phyloP scores from a whole-genome alignment of 2,797 vertebrate genomes.

The Sebastes reedi region DNA sequence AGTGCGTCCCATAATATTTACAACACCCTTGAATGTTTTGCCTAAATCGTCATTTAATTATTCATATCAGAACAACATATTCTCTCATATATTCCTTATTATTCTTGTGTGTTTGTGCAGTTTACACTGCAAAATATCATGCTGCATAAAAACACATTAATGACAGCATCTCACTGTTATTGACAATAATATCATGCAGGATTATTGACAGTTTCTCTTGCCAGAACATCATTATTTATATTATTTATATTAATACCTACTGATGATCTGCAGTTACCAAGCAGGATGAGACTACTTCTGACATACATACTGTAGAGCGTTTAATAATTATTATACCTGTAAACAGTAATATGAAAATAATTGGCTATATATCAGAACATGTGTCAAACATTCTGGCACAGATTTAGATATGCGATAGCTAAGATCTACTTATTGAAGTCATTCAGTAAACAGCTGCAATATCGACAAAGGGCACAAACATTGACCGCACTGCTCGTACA shows the following conservation, averaged over 20 bases:
- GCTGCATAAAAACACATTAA: slow-evolving; percentile 14
- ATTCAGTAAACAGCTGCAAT: slow-evolving; percentile 58
- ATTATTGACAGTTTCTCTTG: slow-evolving; percentile 16
- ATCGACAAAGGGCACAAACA: slow-evolving; percentile 34
- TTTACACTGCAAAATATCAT: slow-evolving; percentile 10
- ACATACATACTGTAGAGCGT: not conserved
- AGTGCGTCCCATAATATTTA: slow-evolving; percentile 53
- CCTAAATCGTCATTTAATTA: slow-evolving; percentile 14
- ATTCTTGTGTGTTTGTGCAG: not conserved
- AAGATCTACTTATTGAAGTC: slow-evolving; percentile 36
- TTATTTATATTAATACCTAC: slow-evolving; percentile 12
- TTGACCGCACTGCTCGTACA: slow-evolving; percentile 6
- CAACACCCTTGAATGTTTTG: slow-evolving; percentile 22
- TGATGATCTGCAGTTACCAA: slow-evolving; percentile 6
- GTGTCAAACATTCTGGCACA: slow-evolving; percentile 73
- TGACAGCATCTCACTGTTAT: slow-evolving; percentile 10
- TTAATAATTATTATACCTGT: slow-evolving; percentile 39
- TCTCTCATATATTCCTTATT: not conserved
- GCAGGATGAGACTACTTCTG: slow-evolving; percentile 13
- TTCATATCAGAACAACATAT: slow-evolving; percentile 20
- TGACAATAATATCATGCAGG: slow-evolving; percentile 44
- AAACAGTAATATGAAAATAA: slow-evolving; percentile 60
- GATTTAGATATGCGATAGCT: slow-evolving; percentile 49
- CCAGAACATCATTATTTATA: not conserved
- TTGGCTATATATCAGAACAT: slow-evolving; percentile 65